These are phyloP conservation scores for Pyrgus malvae DNA, from an alignment of 2,888 invertebrate species.

Conservation along the genomic window DNA sequence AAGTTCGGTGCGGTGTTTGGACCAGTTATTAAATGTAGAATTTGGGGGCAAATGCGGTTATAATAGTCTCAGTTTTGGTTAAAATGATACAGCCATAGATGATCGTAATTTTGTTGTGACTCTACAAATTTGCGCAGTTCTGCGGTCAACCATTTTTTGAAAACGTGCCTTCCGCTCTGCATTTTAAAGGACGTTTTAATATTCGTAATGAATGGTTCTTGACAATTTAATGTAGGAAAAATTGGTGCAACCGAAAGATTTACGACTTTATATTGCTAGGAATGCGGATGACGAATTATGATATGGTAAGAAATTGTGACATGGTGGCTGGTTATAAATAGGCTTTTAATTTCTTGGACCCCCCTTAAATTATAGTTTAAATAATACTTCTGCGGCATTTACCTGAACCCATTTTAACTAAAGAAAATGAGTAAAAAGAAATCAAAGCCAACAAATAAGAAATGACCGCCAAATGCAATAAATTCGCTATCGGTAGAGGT, in stretches of 20 bases:
- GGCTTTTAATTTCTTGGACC: neutral
- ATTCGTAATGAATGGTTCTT: conserved; percentile 54
- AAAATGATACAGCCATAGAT: conserved; percentile 61
- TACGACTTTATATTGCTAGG: conserved; percentile 40
- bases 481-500: too few relatives aligned
- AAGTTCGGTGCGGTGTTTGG: conserved; percentile 58
- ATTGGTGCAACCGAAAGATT: conserved; percentile 49
- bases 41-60: conserved; percentile 75
- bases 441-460: too few relatives aligned
- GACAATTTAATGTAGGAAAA: conserved; percentile 53
- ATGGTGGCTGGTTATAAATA: neutral
- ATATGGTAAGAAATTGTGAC: conserved; percentile 4
- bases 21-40: conserved; percentile 68
- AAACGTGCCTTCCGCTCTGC: conserved; percentile 66
- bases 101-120: conserved; percentile 55
- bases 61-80: conserved; percentile 62
- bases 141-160: conserved; percentile 46
- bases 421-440: too few relatives aligned
- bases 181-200: conserved; percentile 44
- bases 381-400: too few relatives aligned
- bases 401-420: too few relatives aligned
- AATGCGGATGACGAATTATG: conserved; percentile 37
- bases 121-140: conserved; percentile 47
- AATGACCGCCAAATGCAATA: too few relatives aligned
- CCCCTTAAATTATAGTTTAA: too few relatives aligned